These are phyloP conservation scores for Vombatus ursinus DNA, from an alignment of 2,113 vertebrate genomes.

Conservation along the genomic window DNA sequence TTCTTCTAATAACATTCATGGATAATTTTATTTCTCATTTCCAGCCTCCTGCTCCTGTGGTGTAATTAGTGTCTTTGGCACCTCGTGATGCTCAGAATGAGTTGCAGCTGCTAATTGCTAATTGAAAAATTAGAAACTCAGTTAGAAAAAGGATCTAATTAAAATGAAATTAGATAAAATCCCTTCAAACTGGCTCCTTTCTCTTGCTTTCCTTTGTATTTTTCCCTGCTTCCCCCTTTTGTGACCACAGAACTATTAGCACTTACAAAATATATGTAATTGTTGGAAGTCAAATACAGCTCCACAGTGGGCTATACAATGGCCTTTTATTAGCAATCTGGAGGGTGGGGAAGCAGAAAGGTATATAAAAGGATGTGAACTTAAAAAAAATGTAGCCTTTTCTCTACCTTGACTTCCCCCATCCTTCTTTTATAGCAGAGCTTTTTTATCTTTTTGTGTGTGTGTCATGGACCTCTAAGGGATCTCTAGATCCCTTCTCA, in stretches of 20 bases:
- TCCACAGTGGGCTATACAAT: constrained; percentile 58
- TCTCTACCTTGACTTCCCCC: not conserved
- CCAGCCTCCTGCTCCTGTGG: constrained; percentile 86
- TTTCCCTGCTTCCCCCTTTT: constrained; percentile 73
- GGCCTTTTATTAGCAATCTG: constrained; percentile 63
- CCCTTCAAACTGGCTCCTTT: constrained; percentile 87
- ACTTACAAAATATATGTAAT: constrained; percentile 80
- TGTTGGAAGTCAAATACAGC: constrained; percentile 79
- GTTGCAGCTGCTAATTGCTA: constrained; percentile 96
- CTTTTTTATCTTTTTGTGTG: not conserved
- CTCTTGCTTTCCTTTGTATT: constrained; percentile 80
- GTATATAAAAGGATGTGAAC: not conserved
- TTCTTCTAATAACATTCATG: constrained; percentile 89
- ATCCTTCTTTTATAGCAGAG: not conserved
- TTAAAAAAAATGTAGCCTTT: not conserved
- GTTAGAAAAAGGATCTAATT: constrained; percentile 98
- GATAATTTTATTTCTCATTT: constrained; percentile 90
- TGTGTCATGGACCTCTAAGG: not conserved
- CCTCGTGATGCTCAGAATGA: constrained; percentile 90
- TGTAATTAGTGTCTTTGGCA: constrained; percentile 92
- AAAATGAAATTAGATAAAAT: constrained; percentile 96
- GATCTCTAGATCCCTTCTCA: not conserved
- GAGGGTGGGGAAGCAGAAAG: not conserved
- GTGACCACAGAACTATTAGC: constrained; percentile 77
- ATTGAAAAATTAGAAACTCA: constrained; percentile 99